Base-by-base conservation (phyloP, 2,113 vertebrate genomes). In the Malurus alboscapulatus region DNA sequence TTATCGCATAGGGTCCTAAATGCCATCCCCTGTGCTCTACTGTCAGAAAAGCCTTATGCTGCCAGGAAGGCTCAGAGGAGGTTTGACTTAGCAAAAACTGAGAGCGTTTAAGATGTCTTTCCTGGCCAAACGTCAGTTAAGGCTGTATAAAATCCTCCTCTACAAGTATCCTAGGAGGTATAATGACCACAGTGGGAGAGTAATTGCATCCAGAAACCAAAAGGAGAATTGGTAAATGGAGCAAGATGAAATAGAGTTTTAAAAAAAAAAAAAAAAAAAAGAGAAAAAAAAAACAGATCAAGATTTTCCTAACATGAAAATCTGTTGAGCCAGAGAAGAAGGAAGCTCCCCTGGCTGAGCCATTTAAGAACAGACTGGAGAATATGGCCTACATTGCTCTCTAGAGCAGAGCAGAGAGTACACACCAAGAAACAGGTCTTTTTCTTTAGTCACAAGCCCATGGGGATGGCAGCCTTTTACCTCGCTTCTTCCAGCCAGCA, bases 191-290 rank as follows among this genome's bases (percentile, higher is more conserved):
- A 85, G 67, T 59, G 75, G 82, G 78, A 85, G 85, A 90, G 73
- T 85, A 96, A 90, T 88, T 95, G 83, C 65, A 92, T 74, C 83
- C 55, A 90, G 90, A 86, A 86, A 72, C 34, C 30, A 61, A 90
- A 81, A 88, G 36, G 30, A 86, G 59, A 85, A 83, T 36, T 71
- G 80, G 81, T 81, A 96, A 93, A 94, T 77, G 47, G 84, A 94
- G 63, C 55, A 77, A 91, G 75, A 86, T 84, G 34, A 93, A 91
- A 53, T 6, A 44, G 61, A 94, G 38, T 71, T 59, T 1, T 40
- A 47, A 44, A 73, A 54, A 61, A 61, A 30, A 29, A 14, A 25
- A 34, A 34, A 34, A 34, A 25, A 34, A 10, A 63, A 9, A 40
- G 22, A 58, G 9, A 18, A 2, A 10, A 42, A 27, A 36, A 30